A percentile compares a stretch with the other conserved stretches of the same genome.
Evolutionary conservation across 2,797 vertebrate genomes (phyloP).

Genomic region (Ctenopoma kingsleyae): DNA sequence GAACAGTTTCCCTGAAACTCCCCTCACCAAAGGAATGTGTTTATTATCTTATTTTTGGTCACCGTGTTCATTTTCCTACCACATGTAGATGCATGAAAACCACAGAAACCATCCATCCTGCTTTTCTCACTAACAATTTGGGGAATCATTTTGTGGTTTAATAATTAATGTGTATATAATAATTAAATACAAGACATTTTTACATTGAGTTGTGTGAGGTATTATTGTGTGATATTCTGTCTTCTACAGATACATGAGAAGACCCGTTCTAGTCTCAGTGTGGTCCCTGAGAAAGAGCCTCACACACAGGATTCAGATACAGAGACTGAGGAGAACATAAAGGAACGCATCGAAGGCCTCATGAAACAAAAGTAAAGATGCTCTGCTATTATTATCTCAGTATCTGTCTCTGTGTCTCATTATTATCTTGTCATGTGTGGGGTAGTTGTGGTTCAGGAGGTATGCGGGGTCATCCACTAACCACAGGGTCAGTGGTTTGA

Average conservation of each 20-base stretch:
- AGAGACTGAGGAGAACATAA: conserved; percentile 89
- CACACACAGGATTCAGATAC: conserved; percentile 81
- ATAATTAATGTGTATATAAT: background rate
- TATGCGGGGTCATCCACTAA: no score
- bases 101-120: conserved; percentile 34
- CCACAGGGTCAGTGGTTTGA: no score
- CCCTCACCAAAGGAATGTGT: background rate
- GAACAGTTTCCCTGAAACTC: conserved; percentile 4
- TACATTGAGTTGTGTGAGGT: background rate
- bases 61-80: background rate
- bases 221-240: conserved; percentile 38
- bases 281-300: conserved; percentile 87
- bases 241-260: conserved; percentile 81
- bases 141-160: conserved; percentile 30
- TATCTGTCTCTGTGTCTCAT: background rate
- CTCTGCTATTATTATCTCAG: background rate
- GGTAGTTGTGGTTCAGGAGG: background rate
- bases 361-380: conserved; percentile 94
- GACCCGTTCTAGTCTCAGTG: conserved; percentile 77
- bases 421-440: background rate
- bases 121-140: conserved; percentile 67
- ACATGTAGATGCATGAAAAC: conserved; percentile 68
- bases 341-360: conserved; percentile 94
- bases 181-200: background rate
- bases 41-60: background rate